phyloP scores from a whole-genome alignment of 2,113 vertebrate genomes.

The Terrapene triunguis region DNA sequence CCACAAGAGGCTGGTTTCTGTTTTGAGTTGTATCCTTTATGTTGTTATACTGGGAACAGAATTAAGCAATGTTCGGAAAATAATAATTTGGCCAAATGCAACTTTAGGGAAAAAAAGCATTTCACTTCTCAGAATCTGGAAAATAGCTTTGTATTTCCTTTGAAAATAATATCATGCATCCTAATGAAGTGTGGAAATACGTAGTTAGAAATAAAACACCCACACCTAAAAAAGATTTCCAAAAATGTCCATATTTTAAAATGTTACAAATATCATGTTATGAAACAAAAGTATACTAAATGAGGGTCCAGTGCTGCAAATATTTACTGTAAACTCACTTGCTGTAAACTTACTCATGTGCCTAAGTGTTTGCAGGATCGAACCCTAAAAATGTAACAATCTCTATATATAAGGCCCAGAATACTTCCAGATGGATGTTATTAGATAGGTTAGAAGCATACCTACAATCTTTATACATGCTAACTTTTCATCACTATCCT shows the following conservation, averaged over 20 bases:
- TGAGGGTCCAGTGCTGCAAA: neutral
- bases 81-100: neutral
- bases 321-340: neutral
- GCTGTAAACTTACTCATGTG: neutral
- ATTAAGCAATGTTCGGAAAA: neutral
- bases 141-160: neutral
- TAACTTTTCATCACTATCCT: neutral
- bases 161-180: neutral
- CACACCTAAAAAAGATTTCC: neutral
- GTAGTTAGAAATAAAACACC: neutral
- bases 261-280: neutral
- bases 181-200: neutral
- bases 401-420: neutral
- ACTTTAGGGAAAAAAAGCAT: neutral
- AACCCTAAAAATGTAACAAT: neutral
- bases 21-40: neutral
- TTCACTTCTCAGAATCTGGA: neutral
- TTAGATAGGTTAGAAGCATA: neutral
- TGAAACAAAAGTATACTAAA: neutral
- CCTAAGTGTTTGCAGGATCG: neutral
- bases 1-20: neutral
- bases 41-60: neutral
- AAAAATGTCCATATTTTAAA: neutral
- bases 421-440: neutral
- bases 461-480: neutral